phyloP scores from a whole-genome alignment of 2,797 vertebrate genomes.

The Ctenosaura bakeri region DNA sequence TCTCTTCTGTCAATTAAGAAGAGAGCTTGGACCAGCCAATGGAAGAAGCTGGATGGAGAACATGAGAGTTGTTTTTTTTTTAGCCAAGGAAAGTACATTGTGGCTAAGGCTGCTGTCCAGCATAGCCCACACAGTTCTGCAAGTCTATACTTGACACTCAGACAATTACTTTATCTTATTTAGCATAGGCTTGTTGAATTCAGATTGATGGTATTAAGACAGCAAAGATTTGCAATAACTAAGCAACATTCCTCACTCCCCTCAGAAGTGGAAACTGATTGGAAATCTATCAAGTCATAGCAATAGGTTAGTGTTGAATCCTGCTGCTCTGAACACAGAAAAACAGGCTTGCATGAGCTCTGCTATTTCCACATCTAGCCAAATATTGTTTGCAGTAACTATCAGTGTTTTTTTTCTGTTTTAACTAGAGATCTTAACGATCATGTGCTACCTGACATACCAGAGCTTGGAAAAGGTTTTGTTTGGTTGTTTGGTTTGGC shows the following conservation, averaged over 20 bases:
- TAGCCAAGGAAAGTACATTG: neutral
- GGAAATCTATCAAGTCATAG: neutral
- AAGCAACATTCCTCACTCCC: neutral
- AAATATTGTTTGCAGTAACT: neutral
- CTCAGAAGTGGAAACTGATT: neutral
- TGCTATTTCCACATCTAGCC: neutral
- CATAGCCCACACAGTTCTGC: neutral
- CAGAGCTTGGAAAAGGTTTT: too few species aligned
- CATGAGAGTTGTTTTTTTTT: neutral
- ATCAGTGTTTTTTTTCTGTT: neutral
- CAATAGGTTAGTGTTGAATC: neutral
- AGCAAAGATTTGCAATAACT: neutral
- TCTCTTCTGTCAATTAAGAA: neutral
- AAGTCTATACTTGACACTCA: neutral
- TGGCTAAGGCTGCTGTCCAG: slow-evolving; percentile 40
- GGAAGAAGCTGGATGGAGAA: neutral
- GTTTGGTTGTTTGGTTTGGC: too few species aligned
- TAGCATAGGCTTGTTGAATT: neutral
- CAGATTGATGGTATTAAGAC: neutral
- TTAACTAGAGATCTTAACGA: neutral
- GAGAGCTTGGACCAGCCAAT: neutral
- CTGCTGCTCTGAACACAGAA: neutral
- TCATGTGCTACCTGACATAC: neutral
- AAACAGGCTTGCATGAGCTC: too few species aligned
- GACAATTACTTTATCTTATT: neutral